Conservation (phyloP, 2,888 invertebrate species). For the Calameuta filiformis region DNA sequence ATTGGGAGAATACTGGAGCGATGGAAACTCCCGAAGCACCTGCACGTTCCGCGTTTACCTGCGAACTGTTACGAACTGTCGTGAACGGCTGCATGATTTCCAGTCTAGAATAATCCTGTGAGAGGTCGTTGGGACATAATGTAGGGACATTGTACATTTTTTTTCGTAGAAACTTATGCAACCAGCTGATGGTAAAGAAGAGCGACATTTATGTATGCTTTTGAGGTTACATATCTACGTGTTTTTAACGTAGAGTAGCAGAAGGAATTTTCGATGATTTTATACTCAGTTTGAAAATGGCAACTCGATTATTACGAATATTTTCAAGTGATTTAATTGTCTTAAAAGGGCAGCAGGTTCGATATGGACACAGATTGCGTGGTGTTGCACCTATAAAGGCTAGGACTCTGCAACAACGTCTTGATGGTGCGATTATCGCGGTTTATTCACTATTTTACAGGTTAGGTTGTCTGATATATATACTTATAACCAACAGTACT, state of each 20-base stretch:
- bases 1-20: no score
- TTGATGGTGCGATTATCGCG: conserved; percentile 70
- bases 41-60: conserved; percentile 11
- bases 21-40: background rate
- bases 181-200: background rate
- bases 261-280: background rate
- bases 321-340: conserved; percentile 28
- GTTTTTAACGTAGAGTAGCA: background rate
- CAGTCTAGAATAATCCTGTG: background rate
- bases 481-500: background rate
- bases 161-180: background rate
- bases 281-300: conserved; percentile 20
- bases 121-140: conserved; percentile 2
- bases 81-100: background rate
- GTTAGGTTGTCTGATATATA: background rate
- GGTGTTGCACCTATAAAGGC: conserved; percentile 80
- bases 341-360: conserved; percentile 34
- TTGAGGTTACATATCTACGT: background rate
- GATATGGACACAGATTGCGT: conserved; percentile 69
- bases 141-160: background rate
- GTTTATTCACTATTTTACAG: background rate
- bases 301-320: conserved; percentile 32
- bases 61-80: conserved; percentile 13
- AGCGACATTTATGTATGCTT: background rate
- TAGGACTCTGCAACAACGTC: conserved; percentile 74